Percentiles rank a stretch among this genome's conserved stretches.
phyloP scores from a whole-genome alignment of 2,113 vertebrate genomes.

The Salvelinus alpinus region DNA sequence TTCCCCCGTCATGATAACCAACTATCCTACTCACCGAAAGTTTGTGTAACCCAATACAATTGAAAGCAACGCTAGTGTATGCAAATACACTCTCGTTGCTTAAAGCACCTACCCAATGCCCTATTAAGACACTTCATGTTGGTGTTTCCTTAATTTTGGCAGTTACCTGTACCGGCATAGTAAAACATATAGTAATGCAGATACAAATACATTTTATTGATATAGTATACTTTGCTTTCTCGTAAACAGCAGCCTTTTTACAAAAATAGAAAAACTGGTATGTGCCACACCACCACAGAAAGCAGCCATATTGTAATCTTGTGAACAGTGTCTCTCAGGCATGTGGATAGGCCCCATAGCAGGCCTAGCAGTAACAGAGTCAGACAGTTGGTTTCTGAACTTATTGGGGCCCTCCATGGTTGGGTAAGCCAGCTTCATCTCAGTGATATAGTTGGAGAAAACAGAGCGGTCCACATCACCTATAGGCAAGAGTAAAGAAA shows the following conservation, averaged over 20 bases:
- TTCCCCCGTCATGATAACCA: too few relatives aligned
- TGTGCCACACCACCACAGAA: not conserved
- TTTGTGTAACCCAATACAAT: too few relatives aligned
- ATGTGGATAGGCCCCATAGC: conserved; percentile 7
- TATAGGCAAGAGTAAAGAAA: conserved; percentile 32
- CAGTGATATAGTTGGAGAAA: conserved; percentile 77
- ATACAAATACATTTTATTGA: not conserved
- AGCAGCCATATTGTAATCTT: too few relatives aligned
- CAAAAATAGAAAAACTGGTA: not conserved
- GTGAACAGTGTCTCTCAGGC: conserved; percentile 12
- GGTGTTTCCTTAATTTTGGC: too few relatives aligned
- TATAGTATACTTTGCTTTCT: conserved; percentile 8
- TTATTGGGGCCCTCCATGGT: conserved; percentile 81
- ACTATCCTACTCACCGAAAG: too few relatives aligned
- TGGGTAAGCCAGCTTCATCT: conserved; percentile 77
- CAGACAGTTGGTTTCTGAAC: conserved; percentile 64
- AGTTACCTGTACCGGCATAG: not conserved
- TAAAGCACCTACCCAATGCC: too few relatives aligned
- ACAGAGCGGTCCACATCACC: conserved; percentile 79
- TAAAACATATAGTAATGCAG: not conserved
- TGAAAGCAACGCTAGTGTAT: not conserved
- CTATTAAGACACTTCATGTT: too few relatives aligned
- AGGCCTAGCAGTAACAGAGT: conserved; percentile 40
- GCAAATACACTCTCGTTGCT: not conserved
- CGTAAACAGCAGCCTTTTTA: not conserved